A percentile compares a stretch with the other conserved stretches of the same genome.
These are phyloP conservation scores for Sebastes umbrosus DNA, from an alignment of 2,797 vertebrate species.

Conservation along the genomic window DNA sequence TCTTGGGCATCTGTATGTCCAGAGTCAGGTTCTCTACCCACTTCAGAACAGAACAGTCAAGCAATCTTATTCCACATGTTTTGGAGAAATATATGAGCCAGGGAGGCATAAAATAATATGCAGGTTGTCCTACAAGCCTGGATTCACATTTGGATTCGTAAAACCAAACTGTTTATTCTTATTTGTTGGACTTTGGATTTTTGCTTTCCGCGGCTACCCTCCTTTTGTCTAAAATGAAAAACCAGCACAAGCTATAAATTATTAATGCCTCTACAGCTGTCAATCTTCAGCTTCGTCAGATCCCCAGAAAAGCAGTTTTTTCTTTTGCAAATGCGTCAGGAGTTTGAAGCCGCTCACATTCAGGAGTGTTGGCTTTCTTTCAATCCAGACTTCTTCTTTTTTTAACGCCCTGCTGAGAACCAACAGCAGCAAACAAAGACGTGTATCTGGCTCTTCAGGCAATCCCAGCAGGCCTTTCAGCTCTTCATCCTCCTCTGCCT, in stretches of 20 bases:
- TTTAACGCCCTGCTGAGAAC: constrained; percentile 46
- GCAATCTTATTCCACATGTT: background rate
- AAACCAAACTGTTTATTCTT: constrained; percentile 8
- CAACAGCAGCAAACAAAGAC: constrained; percentile 42
- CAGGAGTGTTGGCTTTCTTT: constrained; percentile 30
- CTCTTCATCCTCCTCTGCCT: constrained; percentile 20
- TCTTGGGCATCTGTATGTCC: constrained; percentile 82
- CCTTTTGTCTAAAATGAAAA: constrained; percentile 35
- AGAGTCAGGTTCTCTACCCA: constrained; percentile 85
- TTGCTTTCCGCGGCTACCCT: background rate
- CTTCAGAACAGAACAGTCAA: background rate
- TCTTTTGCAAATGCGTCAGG: constrained; percentile 16
- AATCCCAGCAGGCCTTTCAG: constrained; percentile 89
- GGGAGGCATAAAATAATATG: background rate
- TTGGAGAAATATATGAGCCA: background rate
- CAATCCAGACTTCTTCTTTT: constrained; percentile 25
- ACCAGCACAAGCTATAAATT: constrained; percentile 21
- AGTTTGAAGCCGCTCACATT: constrained; percentile 32
- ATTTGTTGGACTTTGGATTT: background rate
- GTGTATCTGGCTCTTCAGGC: constrained; percentile 50
- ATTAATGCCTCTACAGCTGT: constrained; percentile 45
- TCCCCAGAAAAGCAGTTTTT: constrained; percentile 22
- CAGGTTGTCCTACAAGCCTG: background rate
- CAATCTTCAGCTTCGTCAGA: constrained; percentile 38
- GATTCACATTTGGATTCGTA: background rate